These are phyloP conservation scores for Megalurothrips usitatus DNA, from an alignment of 2,888 invertebrate genomes.

Conservation along the genomic window DNA sequence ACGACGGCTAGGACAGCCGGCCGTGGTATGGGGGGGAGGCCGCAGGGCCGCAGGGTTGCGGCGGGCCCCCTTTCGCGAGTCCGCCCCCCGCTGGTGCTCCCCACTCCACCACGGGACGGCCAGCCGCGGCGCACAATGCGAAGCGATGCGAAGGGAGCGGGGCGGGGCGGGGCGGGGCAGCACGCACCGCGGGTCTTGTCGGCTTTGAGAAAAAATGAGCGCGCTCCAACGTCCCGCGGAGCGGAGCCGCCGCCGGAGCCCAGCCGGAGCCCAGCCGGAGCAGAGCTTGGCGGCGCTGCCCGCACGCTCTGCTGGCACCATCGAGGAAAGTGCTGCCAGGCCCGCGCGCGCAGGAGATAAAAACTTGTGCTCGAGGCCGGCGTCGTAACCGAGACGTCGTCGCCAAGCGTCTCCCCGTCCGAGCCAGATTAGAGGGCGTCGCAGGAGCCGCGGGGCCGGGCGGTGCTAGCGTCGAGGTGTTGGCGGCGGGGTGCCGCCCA, in stretches of 20 bases:
- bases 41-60: too few species aligned
- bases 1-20: too few species aligned
- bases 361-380: too few species aligned
- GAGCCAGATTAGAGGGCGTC: too few species aligned
- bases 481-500: too few species aligned
- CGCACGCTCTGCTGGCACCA: neutral
- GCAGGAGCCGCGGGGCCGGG: too few species aligned
- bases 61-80: neutral
- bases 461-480: too few species aligned
- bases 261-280: neutral
- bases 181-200: neutral
- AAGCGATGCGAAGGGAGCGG: neutral
- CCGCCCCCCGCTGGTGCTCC: neutral
- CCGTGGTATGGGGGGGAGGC: too few species aligned
- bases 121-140: neutral
- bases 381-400: too few species aligned
- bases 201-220: conserved; percentile 6
- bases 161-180: neutral
- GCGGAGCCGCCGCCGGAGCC: neutral
- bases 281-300: neutral
- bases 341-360: too few species aligned
- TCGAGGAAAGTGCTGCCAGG: neutral
- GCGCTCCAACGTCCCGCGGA: neutral
- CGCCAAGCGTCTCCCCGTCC: too few species aligned
- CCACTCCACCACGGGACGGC: neutral